Conservation (phyloP, 2,888 invertebrate genomes). For the Tubulanus polymorphus region DNA sequence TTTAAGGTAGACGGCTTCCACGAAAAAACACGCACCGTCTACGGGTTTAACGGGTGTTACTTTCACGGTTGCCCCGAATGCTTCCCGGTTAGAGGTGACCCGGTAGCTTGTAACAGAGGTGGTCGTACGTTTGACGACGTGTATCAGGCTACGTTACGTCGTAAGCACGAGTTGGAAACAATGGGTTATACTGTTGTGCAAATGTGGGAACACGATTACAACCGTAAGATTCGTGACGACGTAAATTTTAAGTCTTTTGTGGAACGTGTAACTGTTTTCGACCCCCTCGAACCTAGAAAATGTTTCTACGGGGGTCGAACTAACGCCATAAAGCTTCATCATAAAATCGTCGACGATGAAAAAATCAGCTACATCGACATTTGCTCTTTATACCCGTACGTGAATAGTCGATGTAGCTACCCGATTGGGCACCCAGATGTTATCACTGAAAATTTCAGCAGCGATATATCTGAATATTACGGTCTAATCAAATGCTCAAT, state of each 20-base stretch:
- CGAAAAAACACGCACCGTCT: not conserved
- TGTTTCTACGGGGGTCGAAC: conserved; percentile 10
- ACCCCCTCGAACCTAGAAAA: conserved; percentile 5
- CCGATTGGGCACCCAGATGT: conserved; percentile 31
- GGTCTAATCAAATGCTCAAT: conserved; percentile 23
- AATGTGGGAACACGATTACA: conserved; percentile 10
- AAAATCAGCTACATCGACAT: conserved; percentile 25
- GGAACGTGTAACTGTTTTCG: not conserved
- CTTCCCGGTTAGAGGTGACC: not conserved
- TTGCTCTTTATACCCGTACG: conserved; percentile 29
- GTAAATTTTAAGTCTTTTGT: not conserved
- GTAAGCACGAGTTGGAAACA: too few relatives aligned
- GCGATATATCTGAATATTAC: too few relatives aligned
- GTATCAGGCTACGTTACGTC: too few relatives aligned
- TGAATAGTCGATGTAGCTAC: conserved; percentile 25
- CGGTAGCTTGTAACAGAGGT: too few relatives aligned
- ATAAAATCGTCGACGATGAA: conserved; percentile 19
- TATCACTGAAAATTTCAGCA: too few relatives aligned
- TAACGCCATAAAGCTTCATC: conserved; percentile 25
- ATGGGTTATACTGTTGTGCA: conserved; percentile 6
- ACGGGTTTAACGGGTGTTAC: not conserved
- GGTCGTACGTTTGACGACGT: too few relatives aligned
- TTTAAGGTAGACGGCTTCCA: not conserved
- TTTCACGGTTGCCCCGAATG: not conserved
- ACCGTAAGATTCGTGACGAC: not conserved